Conservation (phyloP, 2,888 invertebrate genomes). For the Hypena proboscidalis region DNA sequence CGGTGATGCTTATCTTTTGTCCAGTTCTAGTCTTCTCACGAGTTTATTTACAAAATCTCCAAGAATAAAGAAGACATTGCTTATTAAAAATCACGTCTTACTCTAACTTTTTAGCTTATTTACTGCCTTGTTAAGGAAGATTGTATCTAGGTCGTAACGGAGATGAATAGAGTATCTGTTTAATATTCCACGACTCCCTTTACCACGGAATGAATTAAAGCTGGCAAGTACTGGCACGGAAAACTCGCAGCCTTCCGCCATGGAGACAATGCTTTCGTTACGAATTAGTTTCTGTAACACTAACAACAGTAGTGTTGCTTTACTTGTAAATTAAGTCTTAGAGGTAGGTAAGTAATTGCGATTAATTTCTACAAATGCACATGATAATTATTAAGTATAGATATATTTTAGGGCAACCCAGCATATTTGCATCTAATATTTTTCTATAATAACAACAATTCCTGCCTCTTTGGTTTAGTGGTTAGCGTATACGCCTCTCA, state of each 20-base stretch:
- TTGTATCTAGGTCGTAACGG: constrained; percentile 57
- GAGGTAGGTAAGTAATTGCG: constrained; percentile 15
- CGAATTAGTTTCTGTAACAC: constrained; percentile 35
- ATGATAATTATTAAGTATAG: too few relatives aligned
- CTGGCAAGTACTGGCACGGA: constrained; percentile 45
- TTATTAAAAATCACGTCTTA: constrained; percentile 13
- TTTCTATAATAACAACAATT: too few relatives aligned
- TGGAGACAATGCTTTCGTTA: constrained; percentile 28
- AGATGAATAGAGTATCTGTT: constrained; percentile 59
- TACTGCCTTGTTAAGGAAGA: constrained; percentile 36
- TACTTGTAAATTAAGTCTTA: constrained; percentile 33
- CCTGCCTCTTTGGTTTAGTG: too few relatives aligned
- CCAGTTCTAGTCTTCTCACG: too few relatives aligned
- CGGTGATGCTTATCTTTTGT: too few relatives aligned
- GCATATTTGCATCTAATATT: too few relatives aligned
- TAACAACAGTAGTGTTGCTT: constrained; percentile 18
- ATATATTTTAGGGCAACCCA: too few relatives aligned
- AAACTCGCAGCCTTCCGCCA: constrained; percentile 42
- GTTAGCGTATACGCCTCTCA: too few relatives aligned
- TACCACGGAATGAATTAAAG: constrained; percentile 60
- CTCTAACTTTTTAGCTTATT: constrained; percentile 29
- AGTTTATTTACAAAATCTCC: background rate
- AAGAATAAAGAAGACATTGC: background rate
- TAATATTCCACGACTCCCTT: constrained; percentile 59
- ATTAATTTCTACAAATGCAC: too few relatives aligned